Percentiles rank a stretch among this genome's conserved stretches.
phyloP scores from a whole-genome alignment of 2,113 vertebrate species.

The Cavia aperea region DNA sequence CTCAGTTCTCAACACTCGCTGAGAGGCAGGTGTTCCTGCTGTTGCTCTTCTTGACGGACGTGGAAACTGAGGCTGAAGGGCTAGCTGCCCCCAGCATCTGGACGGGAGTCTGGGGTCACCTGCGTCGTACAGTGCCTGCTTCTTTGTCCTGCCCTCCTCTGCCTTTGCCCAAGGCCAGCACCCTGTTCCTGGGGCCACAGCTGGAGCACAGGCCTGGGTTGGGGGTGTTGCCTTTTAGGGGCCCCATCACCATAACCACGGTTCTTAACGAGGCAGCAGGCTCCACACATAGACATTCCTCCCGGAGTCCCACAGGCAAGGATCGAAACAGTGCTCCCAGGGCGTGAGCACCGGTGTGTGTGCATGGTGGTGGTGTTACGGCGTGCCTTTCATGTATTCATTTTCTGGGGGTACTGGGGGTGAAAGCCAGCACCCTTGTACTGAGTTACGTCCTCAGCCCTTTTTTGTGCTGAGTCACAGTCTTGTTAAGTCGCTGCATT shows the following conservation, averaged over 20 bases:
- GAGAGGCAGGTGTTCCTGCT: not conserved
- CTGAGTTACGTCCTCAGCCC: not conserved
- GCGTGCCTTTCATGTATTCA: not conserved
- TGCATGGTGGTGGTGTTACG: not conserved
- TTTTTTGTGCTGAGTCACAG: not conserved
- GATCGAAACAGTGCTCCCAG: not conserved
- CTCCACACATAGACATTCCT: not conserved
- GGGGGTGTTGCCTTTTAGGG: not conserved
- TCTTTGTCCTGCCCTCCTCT: not conserved
- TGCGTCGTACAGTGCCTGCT: not conserved
- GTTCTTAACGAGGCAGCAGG: not conserved
- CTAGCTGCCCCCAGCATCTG: not conserved
- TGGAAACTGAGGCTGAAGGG: not conserved
- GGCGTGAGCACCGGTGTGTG: not conserved
- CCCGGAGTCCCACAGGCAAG: not conserved
- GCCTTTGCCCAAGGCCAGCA: not conserved
- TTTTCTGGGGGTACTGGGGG: not conserved
- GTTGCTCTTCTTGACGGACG: not conserved
- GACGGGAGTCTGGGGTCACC: not conserved
- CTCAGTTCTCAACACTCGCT: not conserved
- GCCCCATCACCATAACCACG: not conserved
- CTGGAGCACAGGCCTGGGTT: not conserved
- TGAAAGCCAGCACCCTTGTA: not conserved
- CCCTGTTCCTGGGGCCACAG: rapidly evolving
- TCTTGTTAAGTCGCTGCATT: not conserved